Base-by-base conservation (phyloP, 2,113 vertebrate species). In the Conger conger region DNA sequence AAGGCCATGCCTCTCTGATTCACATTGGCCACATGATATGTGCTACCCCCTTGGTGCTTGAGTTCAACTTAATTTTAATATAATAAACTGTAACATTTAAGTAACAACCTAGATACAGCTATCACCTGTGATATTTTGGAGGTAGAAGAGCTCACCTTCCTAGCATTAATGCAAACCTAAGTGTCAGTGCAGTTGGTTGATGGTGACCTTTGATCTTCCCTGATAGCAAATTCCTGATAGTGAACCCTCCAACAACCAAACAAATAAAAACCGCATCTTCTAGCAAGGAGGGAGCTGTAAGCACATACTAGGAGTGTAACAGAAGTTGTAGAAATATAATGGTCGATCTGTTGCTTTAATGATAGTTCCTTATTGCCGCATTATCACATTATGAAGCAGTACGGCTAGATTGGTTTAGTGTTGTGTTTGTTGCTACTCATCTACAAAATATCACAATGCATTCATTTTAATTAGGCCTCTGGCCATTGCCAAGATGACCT, bases 381-480 rank as follows among this genome's bases (percentile, higher is more conserved):
- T n/a, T n/a, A 60, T 79, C 50, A 60, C 78, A 79, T 79, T 84
- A 77, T 79, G 27, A 63, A 63, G 35, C 83, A 79, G 60, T n/a
- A 36, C 80, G 83, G 77, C 42, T 35, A 4, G 16, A 40, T 27
- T 79, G 76, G 50, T 80, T 60, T 36, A 36, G 38, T 33, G 77
- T 27, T 37, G 38, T 27, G 81, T 83, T 83, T 63, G 68, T 35
- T 83, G 82, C 68, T 50, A 63, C 60, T 83, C 82, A 83, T 83
- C 82, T 83, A 36, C 82, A 36, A 30, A 18, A 17, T 83, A 73
- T 83, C 68, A 78, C 30, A 45, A 76, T 83, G 73, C 76, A 83
- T 77, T 84, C 77, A 40, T 84, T 84, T 84, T 84, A 80, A 84
- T 84, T 84, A 84, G 53, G 76, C 18, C 50, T 84, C 16, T 79